Evolutionary conservation across 2,797 vertebrate genomes (phyloP).

Genomic region (Kryptopterus vitreolus): DNA sequence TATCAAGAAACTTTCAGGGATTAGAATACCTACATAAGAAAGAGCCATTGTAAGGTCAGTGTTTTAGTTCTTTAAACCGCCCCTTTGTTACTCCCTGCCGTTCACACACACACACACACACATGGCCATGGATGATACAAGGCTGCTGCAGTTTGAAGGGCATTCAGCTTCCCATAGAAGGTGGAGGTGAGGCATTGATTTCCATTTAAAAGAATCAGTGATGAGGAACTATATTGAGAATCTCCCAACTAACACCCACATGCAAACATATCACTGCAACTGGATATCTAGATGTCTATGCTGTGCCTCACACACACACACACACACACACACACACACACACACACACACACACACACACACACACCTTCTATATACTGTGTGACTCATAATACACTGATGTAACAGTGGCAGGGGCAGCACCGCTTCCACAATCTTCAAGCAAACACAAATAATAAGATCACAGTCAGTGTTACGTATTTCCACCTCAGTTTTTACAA

Average conservation of each 20-base stretch:
- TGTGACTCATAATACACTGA: slow-evolving; percentile 20
- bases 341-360: not conserved
- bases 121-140: not conserved
- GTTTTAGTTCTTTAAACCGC: not conserved
- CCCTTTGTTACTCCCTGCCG: too few relatives aligned
- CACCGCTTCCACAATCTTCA: not conserved
- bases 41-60: not conserved
- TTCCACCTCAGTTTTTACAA: not conserved
- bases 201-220: not conserved
- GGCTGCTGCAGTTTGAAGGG: not conserved
- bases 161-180: not conserved
- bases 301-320: not conserved
- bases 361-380: not conserved
- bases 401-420: not conserved
- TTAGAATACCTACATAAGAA: not conserved
- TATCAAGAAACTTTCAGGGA: not conserved
- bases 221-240: not conserved
- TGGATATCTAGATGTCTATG: not conserved
- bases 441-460: not conserved
- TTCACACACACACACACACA: not conserved
- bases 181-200: not conserved
- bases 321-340: not conserved
- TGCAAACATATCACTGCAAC: not conserved
- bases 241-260: not conserved
- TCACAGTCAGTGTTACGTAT: not conserved